Evolutionary conservation across 2,113 vertebrate species (phyloP).

Genomic region (Tachuris rubrigastra): DNA sequence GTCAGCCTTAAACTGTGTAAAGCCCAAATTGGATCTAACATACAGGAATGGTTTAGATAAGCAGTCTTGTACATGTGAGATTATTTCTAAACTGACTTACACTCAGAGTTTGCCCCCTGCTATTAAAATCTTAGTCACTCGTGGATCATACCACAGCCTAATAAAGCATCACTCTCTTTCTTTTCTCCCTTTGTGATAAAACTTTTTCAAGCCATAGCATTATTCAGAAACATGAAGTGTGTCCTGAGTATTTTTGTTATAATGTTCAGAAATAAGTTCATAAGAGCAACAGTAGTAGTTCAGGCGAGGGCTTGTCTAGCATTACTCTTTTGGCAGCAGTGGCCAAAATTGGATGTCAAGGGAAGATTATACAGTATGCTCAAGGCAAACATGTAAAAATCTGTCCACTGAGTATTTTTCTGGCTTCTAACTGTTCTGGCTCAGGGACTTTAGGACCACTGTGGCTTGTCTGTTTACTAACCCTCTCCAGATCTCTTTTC

Average conservation of each 20-base stretch:
- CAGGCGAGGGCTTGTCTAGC: background rate
- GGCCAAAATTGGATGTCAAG: background rate
- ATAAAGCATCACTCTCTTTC: background rate
- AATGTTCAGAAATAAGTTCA: background rate
- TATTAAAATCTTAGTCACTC: background rate
- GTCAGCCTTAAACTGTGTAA: conserved; percentile 30
- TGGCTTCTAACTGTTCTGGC: background rate
- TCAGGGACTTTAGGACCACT: background rate
- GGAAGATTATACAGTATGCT: background rate
- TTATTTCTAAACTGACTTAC: background rate
- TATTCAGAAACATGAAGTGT: background rate
- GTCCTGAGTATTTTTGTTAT: background rate
- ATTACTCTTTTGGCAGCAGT: background rate
- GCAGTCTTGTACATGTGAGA: conserved; percentile 23
- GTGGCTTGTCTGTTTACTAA: background rate
- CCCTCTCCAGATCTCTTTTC: background rate
- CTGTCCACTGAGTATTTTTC: background rate
- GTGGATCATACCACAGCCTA: background rate
- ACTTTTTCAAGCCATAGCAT: background rate
- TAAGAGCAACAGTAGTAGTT: background rate
- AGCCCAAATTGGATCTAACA: conserved; percentile 15
- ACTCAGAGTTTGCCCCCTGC: conserved; percentile 1
- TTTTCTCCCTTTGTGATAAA: background rate
- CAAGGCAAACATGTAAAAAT: background rate
- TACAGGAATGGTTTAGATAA: conserved; percentile 20